These are phyloP conservation scores for Linnaemya vulpina DNA, from an alignment of 2,888 invertebrate species.

Conservation along the genomic window DNA sequence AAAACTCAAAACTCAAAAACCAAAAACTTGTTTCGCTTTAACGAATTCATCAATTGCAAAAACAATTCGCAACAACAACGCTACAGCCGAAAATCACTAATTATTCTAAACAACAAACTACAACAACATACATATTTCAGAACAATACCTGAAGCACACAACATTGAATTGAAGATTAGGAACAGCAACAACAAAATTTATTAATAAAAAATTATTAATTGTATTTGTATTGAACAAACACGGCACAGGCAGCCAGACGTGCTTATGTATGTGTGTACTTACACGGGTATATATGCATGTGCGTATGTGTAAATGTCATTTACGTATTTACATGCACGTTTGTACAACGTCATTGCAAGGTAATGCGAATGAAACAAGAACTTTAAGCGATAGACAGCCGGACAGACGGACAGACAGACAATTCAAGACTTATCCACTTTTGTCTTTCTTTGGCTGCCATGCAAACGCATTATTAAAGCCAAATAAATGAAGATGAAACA, in stretches of 20 bases:
- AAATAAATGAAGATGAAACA: constrained; percentile 20
- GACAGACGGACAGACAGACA: background rate
- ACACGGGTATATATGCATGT: background rate
- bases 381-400: constrained; percentile 10
- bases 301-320: constrained; percentile 31
- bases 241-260: background rate
- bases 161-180: constrained; percentile 63
- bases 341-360: constrained; percentile 38
- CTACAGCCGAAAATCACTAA: constrained; percentile 28
- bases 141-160: constrained; percentile 52
- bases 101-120: constrained; percentile 27
- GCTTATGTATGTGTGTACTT: background rate
- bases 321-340: background rate
- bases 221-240: constrained; percentile 19
- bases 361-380: constrained; percentile 27
- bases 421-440: constrained; percentile 36
- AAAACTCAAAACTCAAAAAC: no score
- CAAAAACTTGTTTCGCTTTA: constrained; percentile 59
- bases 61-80: background rate
- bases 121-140: background rate
- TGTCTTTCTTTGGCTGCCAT: constrained; percentile 36
- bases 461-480: constrained; percentile 45
- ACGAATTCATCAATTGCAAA: constrained; percentile 44
- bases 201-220: constrained; percentile 11
- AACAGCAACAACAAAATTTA: constrained; percentile 39